Percentiles rank a stretch among this genome's conserved stretches.
phyloP scores from a whole-genome alignment of 1,140 invertebrate species.

The Lordiphosa clarofinis region DNA sequence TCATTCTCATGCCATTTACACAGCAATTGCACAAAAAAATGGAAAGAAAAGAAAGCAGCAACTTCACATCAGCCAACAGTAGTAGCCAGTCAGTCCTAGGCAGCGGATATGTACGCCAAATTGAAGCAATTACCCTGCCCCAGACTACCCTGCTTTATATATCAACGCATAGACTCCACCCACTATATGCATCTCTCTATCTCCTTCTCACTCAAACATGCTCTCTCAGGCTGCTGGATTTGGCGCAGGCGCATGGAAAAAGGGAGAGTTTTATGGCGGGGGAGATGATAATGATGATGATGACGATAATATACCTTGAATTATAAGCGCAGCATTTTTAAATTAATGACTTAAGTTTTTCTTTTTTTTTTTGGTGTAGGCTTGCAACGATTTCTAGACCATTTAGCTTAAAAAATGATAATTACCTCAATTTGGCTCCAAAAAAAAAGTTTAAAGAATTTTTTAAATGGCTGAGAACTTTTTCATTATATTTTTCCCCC shows the following conservation, averaged over 20 bases:
- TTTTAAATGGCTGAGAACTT: too few species aligned
- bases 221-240: conserved; percentile 16
- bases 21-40: conserved; percentile 74
- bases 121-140: conserved; percentile 67
- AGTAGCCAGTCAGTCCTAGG: not conserved
- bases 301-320: conserved; percentile 12
- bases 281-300: conserved; percentile 6
- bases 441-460: too few species aligned
- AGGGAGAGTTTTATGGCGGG: conserved; percentile 36
- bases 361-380: not conserved
- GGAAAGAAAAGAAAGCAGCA: conserved; percentile 35
- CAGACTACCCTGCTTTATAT: conserved; percentile 25
- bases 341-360: conserved; percentile 55
- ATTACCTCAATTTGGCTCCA: conserved; percentile 17
- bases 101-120: conserved; percentile 59
- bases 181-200: conserved; percentile 32
- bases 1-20: conserved; percentile 79
- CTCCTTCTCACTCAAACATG: not conserved
- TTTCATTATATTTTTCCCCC: too few species aligned
- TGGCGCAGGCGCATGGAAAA: conserved; percentile 38
- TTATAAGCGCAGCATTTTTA: conserved; percentile 52
- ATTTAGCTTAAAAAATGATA: conserved; percentile 51
- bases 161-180: conserved; percentile 47
- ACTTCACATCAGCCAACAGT: not conserved
- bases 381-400: conserved; percentile 28